Evolutionary conservation across 2,888 invertebrate genomes (phyloP).

Genomic region (Erebia palarica): DNA sequence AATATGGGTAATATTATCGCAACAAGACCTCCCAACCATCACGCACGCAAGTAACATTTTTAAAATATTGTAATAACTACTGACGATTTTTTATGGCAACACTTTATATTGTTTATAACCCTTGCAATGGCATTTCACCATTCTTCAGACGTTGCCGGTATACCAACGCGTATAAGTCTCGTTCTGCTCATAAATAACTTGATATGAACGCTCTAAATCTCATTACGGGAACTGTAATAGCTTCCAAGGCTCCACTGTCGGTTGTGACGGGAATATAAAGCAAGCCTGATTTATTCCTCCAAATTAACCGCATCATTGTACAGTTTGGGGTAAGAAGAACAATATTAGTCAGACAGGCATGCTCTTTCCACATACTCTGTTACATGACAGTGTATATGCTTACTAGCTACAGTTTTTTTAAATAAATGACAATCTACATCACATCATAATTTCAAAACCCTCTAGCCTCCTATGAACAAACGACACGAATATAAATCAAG

Average conservation of each 20-base stretch:
- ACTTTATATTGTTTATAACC: constrained; percentile 17
- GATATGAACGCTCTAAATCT: constrained; percentile 79
- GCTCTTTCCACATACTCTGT: constrained; percentile 15
- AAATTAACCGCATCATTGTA: constrained; percentile 65
- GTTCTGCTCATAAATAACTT: constrained; percentile 75
- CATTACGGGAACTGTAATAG: constrained; percentile 77
- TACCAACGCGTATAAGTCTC: constrained; percentile 48
- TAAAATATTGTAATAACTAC: background rate
- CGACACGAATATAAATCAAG: constrained; percentile 5
- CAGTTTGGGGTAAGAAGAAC: constrained; percentile 42
- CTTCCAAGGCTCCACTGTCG: constrained; percentile 72
- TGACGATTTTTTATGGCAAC: constrained; percentile 6
- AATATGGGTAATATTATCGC: background rate
- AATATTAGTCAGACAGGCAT: constrained; percentile 14
- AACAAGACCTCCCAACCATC: background rate
- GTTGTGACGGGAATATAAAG: constrained; percentile 78
- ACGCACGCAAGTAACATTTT: background rate
- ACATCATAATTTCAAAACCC: background rate
- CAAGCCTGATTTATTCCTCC: constrained; percentile 70
- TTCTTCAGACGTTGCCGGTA: constrained; percentile 34
- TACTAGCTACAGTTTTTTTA: background rate
- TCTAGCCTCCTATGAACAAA: background rate
- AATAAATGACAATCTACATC: background rate
- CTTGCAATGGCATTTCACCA: constrained; percentile 18
- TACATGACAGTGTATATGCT: background rate